Conservation (phyloP, 2,888 invertebrate species). For the Zelleria hepariella region DNA sequence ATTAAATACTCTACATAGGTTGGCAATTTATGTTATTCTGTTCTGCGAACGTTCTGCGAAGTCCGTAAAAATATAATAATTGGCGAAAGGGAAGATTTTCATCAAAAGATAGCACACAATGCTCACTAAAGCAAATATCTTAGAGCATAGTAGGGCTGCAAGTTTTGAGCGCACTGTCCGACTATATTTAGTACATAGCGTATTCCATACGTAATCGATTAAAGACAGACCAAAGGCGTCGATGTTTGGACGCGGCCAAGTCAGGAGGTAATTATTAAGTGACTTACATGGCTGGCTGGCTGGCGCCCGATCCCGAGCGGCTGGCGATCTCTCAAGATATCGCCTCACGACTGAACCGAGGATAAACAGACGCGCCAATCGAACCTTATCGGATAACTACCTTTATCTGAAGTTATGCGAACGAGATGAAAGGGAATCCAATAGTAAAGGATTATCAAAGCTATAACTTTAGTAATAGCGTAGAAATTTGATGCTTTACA, state of each 20-base stretch:
- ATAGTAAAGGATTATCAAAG: neutral
- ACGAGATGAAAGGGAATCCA: neutral
- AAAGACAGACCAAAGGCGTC: neutral
- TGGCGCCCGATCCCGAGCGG: neutral
- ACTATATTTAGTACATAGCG: neutral
- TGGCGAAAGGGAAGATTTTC: no score
- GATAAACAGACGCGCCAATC: neutral
- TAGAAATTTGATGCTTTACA: neutral
- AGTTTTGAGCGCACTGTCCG: neutral
- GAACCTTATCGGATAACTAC: neutral
- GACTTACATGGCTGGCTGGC: neutral
- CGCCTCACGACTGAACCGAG: neutral
- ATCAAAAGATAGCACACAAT: neutral
- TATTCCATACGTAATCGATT: neutral
- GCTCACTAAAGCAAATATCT: neutral
- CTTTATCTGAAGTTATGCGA: neutral
- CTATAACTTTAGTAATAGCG: neutral
- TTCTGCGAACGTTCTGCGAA: no score
- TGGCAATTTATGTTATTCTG: no score
- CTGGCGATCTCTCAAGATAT: neutral
- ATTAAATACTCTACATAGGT: no score
- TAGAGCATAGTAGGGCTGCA: neutral
- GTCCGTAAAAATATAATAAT: no score
- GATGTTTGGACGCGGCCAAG: neutral
- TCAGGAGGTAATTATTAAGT: neutral